Percentiles rank a stretch among this genome's conserved stretches.
phyloP scores from a whole-genome alignment of 2,113 vertebrate genomes.

The Notiomystis cincta region DNA sequence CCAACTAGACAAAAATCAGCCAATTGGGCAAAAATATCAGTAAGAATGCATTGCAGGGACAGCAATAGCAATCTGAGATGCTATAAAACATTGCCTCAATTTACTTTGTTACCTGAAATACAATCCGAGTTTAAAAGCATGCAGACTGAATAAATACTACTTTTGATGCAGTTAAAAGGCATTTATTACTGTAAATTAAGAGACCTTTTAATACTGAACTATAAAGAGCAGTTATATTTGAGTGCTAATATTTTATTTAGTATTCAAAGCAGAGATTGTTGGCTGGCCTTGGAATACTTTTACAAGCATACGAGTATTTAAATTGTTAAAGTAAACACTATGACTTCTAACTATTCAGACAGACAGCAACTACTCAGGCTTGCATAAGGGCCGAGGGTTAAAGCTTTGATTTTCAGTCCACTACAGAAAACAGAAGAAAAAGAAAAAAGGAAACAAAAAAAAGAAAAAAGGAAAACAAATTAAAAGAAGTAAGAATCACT shows the following conservation, averaged over 20 bases:
- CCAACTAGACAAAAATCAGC: neutral
- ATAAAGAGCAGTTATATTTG: constrained; percentile 31
- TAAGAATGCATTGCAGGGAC: constrained; percentile 18
- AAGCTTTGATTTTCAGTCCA: constrained; percentile 47
- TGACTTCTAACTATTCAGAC: constrained; percentile 26
- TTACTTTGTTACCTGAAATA: constrained; percentile 50
- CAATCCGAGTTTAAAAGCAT: constrained; percentile 60
- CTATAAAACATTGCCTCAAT: neutral
- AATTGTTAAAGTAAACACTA: constrained; percentile 38
- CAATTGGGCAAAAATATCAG: neutral
- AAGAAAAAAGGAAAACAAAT: neutral
- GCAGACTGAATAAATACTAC: constrained; percentile 49
- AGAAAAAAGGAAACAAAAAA: neutral
- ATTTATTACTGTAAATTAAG: constrained; percentile 1
- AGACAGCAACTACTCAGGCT: constrained; percentile 16
- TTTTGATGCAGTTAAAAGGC: constrained; percentile 25
- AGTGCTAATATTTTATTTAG: constrained; percentile 9
- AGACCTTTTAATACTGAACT: constrained; percentile 30
- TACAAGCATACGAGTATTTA: constrained; percentile 27
- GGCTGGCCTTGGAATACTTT: constrained; percentile 46
- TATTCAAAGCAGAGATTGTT: constrained; percentile 48
- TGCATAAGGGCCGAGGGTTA: constrained; percentile 17
- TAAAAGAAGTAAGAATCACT: constrained; percentile 39
- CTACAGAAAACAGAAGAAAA: constrained; percentile 26
- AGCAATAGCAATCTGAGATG: neutral